These are phyloP conservation scores for Neolamprologus brichardi DNA, from an alignment of 2,113 vertebrate genomes.

Conservation along the genomic window DNA sequence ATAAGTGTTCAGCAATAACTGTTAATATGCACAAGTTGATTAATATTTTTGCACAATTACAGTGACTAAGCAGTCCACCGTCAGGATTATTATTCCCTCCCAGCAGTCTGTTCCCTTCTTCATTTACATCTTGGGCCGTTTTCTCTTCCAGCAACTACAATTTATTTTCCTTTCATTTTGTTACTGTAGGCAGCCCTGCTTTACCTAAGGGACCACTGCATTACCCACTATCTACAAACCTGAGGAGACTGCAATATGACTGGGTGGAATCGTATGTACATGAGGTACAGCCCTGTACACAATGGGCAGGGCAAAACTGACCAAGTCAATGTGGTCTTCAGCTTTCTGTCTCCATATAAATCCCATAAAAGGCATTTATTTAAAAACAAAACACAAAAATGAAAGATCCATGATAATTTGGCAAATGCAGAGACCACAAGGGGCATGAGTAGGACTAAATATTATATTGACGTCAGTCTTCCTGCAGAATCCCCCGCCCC, in stretches of 20 bases:
- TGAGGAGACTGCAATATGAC: conserved; percentile 30
- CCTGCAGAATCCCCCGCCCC: conserved; percentile 34
- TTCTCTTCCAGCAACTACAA: conserved; percentile 1
- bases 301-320: neutral
- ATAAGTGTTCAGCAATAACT: conserved; percentile 48
- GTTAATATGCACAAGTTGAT: conserved; percentile 66
- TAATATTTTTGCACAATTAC: conserved; percentile 63
- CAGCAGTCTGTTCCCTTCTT: neutral
- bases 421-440: conserved; percentile 44
- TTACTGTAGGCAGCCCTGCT: conserved; percentile 12
- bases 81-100: conserved; percentile 17
- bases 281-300: conserved; percentile 22
- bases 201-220: conserved; percentile 1
- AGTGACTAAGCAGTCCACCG: conserved; percentile 50
- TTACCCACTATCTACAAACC: neutral
- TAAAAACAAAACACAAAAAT: conserved; percentile 18
- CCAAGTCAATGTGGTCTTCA: neutral
- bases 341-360: conserved; percentile 2
- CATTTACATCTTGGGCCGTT: neutral
- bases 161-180: neutral
- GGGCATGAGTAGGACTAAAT: conserved; percentile 26
- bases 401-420: conserved; percentile 47
- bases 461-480: conserved; percentile 15
- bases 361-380: conserved; percentile 24
- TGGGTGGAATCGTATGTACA: conserved; percentile 16